Evolutionary conservation across 2,113 vertebrate species (phyloP).

Genomic region (Lepisosteus oculatus): DNA sequence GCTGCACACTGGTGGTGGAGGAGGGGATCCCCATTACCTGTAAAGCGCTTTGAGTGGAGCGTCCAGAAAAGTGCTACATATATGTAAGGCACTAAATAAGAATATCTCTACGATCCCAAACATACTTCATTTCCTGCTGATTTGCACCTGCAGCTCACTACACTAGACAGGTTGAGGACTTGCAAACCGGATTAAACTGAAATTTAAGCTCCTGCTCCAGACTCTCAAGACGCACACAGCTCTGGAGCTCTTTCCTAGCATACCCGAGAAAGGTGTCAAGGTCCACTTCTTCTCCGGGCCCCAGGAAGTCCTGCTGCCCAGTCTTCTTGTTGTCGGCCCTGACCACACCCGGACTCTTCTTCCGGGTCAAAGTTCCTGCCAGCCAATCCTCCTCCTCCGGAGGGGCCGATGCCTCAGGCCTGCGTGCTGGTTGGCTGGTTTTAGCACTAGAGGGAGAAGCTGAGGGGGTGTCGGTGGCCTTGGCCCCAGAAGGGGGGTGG

Average conservation of each 20-base stretch:
- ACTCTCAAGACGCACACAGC: no score
- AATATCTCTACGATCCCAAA: no score
- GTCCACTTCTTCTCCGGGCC: slow-evolving; percentile 19
- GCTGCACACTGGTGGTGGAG: no score
- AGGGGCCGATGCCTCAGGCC: slow-evolving; percentile 25
- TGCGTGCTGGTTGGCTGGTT: slow-evolving; percentile 21
- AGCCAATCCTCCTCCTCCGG: slow-evolving; percentile 72
- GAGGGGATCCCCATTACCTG: no score
- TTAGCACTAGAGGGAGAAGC: slow-evolving; percentile 5
- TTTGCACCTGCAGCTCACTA: no score
- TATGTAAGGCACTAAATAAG: no score
- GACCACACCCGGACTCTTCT: slow-evolving; percentile 50
- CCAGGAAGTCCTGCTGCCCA: slow-evolving; percentile 27
- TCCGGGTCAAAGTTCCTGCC: slow-evolving; percentile 61
- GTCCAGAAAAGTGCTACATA: no score
- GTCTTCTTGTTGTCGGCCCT: slow-evolving; percentile 42
- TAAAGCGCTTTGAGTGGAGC: no score
- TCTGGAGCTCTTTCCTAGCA: background rate
- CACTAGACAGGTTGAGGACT: no score
- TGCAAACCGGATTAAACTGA: no score
- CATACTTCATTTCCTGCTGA: no score
- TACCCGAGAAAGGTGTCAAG: slow-evolving; percentile 43
- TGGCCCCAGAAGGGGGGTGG: slow-evolving; percentile 14
- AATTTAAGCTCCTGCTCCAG: no score
- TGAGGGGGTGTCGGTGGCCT: slow-evolving; percentile 26